Evolutionary conservation across 2,888 invertebrate species (phyloP).

Genomic region (Drosophila dives): DNA sequence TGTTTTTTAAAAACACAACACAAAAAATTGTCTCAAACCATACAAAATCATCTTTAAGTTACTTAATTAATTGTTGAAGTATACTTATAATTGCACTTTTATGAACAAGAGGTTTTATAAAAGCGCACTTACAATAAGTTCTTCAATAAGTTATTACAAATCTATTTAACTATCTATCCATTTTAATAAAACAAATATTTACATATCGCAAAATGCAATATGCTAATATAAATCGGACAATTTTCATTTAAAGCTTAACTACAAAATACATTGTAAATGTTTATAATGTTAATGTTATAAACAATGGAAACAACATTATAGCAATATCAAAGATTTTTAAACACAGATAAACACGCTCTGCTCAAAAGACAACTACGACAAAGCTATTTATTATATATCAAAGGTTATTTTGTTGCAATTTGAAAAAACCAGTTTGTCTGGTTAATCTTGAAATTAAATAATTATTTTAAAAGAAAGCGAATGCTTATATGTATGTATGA

Average conservation of each 20-base stretch:
- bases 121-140: neutral
- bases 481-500: neutral
- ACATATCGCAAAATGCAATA: neutral
- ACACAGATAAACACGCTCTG: neutral
- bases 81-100: neutral
- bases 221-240: neutral
- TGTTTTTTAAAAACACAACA: neutral
- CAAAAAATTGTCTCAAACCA: no score
- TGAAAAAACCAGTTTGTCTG: neutral
- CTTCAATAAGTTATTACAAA: neutral
- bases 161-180: neutral
- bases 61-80: no score
- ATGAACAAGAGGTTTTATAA: neutral
- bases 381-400: neutral
- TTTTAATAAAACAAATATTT: neutral
- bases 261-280: neutral
- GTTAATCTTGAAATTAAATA: neutral
- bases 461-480: conserved; percentile 1
- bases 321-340: neutral
- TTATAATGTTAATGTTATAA: neutral
- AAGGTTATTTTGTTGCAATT: neutral
- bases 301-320: neutral
- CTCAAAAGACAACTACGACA: neutral
- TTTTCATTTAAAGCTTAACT: neutral
- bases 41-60: no score